Percentiles rank a stretch among this genome's conserved stretches.
phyloP scores from a whole-genome alignment of 2,797 vertebrate genomes.

The Myotis vivesi region DNA sequence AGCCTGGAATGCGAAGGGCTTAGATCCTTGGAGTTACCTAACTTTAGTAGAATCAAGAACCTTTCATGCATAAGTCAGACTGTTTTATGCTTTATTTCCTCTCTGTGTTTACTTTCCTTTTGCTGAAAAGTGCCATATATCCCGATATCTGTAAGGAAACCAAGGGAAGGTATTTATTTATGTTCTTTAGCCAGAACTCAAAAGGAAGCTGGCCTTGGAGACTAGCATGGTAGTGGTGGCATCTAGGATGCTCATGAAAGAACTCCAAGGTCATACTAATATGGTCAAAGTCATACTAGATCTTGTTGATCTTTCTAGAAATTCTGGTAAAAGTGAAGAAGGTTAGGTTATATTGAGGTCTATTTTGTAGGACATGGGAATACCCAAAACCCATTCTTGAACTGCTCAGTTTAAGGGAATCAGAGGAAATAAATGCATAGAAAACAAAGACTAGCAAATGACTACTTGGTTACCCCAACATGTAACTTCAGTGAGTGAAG shows the following conservation, averaged over 20 bases:
- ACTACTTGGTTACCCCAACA: background rate
- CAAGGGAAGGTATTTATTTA: background rate
- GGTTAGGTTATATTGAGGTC: background rate
- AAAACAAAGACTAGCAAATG: background rate
- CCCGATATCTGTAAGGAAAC: background rate
- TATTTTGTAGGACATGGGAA: background rate
- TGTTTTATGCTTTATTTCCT: background rate
- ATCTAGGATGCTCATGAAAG: background rate
- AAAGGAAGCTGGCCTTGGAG: background rate
- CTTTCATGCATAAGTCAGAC: background rate
- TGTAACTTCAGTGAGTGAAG: background rate
- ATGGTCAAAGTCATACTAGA: background rate
- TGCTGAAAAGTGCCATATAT: background rate
- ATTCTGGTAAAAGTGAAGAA: background rate
- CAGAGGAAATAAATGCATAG: background rate
- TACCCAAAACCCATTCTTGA: background rate
- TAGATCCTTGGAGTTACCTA: background rate
- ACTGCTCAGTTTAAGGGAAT: background rate
- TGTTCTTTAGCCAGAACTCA: background rate
- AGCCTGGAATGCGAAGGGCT: background rate
- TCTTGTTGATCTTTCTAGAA: background rate
- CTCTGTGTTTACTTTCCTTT: background rate
- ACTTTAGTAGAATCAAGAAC: background rate
- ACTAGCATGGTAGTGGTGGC: background rate
- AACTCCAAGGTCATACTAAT: background rate